Percentiles rank a stretch among this genome's conserved stretches.
phyloP scores from a whole-genome alignment of 2,797 vertebrate species.

The Parauchenoglanis ngamensis region DNA sequence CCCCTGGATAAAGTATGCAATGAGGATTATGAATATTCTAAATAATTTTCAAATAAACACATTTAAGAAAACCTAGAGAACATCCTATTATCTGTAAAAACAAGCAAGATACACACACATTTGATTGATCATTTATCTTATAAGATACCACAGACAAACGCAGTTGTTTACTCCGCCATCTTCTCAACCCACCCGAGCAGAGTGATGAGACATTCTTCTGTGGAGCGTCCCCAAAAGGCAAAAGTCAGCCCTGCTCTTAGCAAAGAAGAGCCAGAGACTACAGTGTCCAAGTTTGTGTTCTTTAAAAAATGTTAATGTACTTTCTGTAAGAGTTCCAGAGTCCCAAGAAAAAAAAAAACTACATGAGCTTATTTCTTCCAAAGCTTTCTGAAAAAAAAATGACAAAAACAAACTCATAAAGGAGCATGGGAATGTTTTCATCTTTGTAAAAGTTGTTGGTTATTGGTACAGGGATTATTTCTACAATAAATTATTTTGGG shows the following conservation, averaged over 20 bases:
- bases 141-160: background rate
- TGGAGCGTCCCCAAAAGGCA: background rate
- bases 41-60: background rate
- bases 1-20: background rate
- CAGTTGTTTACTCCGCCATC: background rate
- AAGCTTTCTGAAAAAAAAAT: background rate
- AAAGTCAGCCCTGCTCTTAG: conserved; percentile 9
- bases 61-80: background rate
- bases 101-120: background rate
- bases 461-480: background rate
- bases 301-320: conserved; percentile 17
- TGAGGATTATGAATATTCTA: background rate
- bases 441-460: background rate
- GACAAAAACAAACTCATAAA: background rate
- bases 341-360: background rate
- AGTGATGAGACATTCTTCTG: background rate
- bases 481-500: background rate
- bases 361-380: background rate
- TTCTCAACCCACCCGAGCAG: background rate
- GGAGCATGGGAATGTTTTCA: background rate
- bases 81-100: too few relatives aligned
- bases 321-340: conserved; percentile 19
- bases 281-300: background rate
- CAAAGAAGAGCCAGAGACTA: background rate
- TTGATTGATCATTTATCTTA: background rate